phyloP scores from a whole-genome alignment of 2,797 vertebrate species.

The Tarsius wallacei region DNA sequence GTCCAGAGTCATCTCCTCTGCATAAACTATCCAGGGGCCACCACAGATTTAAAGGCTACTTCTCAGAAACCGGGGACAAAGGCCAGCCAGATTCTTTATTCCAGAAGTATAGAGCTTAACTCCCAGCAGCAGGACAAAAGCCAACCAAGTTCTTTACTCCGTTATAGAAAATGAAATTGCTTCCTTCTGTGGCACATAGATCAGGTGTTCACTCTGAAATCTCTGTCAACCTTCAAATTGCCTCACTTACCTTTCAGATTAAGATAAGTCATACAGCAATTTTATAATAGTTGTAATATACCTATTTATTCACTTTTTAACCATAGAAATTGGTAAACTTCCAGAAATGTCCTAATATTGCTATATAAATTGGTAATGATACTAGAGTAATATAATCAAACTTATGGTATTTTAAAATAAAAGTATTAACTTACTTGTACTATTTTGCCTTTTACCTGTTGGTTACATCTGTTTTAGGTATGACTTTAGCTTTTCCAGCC shows the following conservation, averaged over 20 bases:
- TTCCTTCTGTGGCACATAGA: neutral
- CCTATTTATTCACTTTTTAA: constrained; percentile 6
- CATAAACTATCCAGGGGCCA: neutral
- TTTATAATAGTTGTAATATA: constrained; percentile 41
- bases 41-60: neutral
- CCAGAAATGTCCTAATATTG: constrained; percentile 19
- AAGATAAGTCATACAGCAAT: neutral
- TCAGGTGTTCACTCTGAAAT: neutral
- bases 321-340: constrained; percentile 57
- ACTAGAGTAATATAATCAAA: constrained; percentile 3
- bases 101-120: neutral
- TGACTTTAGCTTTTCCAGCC: constrained; percentile 97
- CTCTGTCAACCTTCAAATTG: neutral
- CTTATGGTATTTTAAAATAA: neutral
- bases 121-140: neutral
- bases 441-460: constrained; percentile 69
- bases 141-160: constrained; percentile 6
- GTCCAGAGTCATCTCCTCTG: neutral
- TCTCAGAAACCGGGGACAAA: neutral
- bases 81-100: neutral
- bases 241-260: constrained; percentile 44
- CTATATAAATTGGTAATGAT: constrained; percentile 5
- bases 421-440: neutral
- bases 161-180: neutral
- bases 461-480: constrained; percentile 90